Conservation (phyloP, 2,888 invertebrate genomes). For the Metalampra italica region DNA sequence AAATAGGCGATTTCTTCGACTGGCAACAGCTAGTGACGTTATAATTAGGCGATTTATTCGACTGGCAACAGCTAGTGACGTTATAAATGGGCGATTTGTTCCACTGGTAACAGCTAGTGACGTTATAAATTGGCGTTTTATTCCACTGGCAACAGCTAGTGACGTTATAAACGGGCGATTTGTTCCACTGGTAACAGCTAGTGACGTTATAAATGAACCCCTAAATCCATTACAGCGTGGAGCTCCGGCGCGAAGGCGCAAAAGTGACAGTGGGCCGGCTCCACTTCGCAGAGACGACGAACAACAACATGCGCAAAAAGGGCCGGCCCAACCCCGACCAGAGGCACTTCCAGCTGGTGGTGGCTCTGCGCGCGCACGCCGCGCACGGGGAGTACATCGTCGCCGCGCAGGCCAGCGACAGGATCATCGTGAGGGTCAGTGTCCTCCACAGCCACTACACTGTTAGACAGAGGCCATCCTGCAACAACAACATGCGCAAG, state of each 20-base stretch:
- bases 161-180: too few relatives aligned
- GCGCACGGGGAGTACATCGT: constrained; percentile 88
- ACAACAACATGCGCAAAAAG: constrained; percentile 99
- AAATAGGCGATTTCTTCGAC: too few relatives aligned
- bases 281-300: constrained; percentile 99
- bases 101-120: background rate
- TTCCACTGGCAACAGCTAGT: too few relatives aligned
- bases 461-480: background rate
- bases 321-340: constrained; percentile 99
- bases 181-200: too few relatives aligned
- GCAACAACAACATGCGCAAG: too few relatives aligned
- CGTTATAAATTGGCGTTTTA: too few relatives aligned
- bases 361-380: constrained; percentile 93
- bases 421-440: constrained; percentile 96
- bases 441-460: background rate
- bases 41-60: too few relatives aligned
- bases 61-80: too few relatives aligned
- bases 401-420: constrained; percentile 94
- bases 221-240: constrained; percentile 78
- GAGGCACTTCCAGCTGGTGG: constrained; percentile 96
- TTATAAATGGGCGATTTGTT: too few relatives aligned
- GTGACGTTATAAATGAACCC: background rate
- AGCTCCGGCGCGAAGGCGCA: constrained; percentile 91
- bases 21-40: too few relatives aligned
- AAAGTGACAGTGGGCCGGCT: constrained; percentile 97